Evolutionary conservation across 2,888 invertebrate species (phyloP).

Genomic region (Plebejus argus): DNA sequence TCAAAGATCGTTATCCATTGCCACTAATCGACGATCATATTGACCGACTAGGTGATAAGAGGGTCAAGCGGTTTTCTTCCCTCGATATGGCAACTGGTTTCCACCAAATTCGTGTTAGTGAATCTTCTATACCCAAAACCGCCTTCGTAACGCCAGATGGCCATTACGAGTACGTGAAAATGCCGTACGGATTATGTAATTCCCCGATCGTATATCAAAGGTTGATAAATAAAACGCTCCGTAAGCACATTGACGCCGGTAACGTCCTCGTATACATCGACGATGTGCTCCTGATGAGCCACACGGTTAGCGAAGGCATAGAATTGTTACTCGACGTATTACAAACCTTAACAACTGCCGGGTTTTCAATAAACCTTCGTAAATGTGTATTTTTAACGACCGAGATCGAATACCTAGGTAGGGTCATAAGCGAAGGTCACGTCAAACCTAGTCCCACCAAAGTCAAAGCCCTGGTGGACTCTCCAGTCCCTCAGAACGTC

Average conservation of each 20-base stretch:
- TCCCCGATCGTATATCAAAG: constrained; percentile 41
- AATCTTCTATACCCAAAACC: constrained; percentile 32
- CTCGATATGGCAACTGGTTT: constrained; percentile 36
- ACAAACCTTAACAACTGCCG: constrained; percentile 38
- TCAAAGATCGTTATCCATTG: constrained; percentile 43
- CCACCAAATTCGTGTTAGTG: constrained; percentile 35
- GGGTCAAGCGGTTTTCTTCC: constrained; percentile 37
- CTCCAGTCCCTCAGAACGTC: constrained; percentile 35
- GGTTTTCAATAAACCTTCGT: constrained; percentile 41
- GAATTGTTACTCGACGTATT: constrained; percentile 37
- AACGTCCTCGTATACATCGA: constrained; percentile 35
- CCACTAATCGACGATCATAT: constrained; percentile 38
- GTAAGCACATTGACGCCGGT: constrained; percentile 33
- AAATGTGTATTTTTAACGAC: constrained; percentile 41
- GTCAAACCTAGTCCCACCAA: constrained; percentile 39
- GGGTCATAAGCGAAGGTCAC: constrained; percentile 39
- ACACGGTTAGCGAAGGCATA: constrained; percentile 29
- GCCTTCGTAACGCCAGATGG: constrained; percentile 39
- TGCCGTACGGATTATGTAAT: constrained; percentile 40
- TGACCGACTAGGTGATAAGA: constrained; percentile 33
- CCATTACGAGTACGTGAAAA: constrained; percentile 38
- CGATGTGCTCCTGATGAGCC: constrained; percentile 33
- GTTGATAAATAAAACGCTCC: constrained; percentile 36
- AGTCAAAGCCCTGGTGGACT: constrained; percentile 35
- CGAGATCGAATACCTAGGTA: constrained; percentile 42